Conservation (phyloP, 2,113 vertebrate genomes). For the Leptobrachium ailaonicum region DNA sequence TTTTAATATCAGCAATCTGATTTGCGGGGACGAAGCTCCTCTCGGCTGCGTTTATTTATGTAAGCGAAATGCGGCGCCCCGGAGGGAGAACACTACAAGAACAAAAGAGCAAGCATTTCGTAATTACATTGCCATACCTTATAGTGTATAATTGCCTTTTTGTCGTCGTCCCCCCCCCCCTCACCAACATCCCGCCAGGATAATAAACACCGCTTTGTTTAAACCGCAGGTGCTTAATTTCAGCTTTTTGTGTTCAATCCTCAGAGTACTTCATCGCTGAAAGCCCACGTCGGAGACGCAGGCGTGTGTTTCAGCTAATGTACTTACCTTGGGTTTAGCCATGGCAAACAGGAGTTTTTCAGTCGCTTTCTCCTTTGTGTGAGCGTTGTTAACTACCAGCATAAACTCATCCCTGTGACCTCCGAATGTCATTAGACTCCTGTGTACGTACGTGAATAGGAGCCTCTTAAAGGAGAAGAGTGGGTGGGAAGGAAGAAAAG, state of each 20-base stretch:
- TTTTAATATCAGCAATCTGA: constrained; percentile 37
- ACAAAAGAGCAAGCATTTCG: constrained; percentile 35
- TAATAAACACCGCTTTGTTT: constrained; percentile 35
- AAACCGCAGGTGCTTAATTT: constrained; percentile 50
- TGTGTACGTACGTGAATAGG: constrained; percentile 79
- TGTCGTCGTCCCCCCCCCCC: neutral
- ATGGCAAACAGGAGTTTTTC: constrained; percentile 90
- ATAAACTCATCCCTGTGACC: constrained; percentile 91
- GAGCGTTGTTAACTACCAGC: constrained; percentile 78
- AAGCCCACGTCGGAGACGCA: constrained; percentile 20
- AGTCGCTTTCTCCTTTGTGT: constrained; percentile 79
- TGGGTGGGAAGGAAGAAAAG: constrained; percentile 41
- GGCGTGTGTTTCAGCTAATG: constrained; percentile 48
- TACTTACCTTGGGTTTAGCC: constrained; percentile 85
- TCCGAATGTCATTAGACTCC: constrained; percentile 89
- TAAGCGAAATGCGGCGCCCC: constrained; percentile 26
- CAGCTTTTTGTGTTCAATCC: constrained; percentile 47
- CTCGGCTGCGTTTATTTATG: constrained; percentile 41
- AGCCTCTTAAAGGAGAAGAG: constrained; percentile 71
- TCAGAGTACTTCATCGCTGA: constrained; percentile 38
- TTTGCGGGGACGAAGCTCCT: constrained; percentile 29
- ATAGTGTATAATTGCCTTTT: constrained; percentile 25
- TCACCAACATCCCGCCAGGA: constrained; percentile 31
- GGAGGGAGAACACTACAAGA: constrained; percentile 13
- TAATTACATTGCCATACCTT: constrained; percentile 42